phyloP scores from a whole-genome alignment of 2,113 vertebrate genomes.

The Bujurquina vittata region DNA sequence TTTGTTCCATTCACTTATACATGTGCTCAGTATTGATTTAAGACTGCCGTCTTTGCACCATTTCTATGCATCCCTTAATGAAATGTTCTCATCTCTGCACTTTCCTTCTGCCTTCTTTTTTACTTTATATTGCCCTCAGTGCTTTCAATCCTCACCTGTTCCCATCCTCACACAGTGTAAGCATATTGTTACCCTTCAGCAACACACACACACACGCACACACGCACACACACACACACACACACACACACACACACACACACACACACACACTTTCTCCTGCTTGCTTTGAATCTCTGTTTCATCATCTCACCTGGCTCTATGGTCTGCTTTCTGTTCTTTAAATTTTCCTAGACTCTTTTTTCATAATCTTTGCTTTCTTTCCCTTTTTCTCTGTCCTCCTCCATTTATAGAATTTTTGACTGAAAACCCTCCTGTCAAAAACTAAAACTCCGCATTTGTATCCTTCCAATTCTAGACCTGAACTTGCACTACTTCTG shows the following conservation, averaged over 20 bases:
- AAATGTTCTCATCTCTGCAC: slow-evolving; percentile 31
- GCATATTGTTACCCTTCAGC: not conserved
- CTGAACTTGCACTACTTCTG: slow-evolving; percentile 81
- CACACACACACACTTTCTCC: rapidly evolving
- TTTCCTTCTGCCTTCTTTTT: not conserved
- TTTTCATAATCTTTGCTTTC: not conserved
- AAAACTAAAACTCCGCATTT: not conserved
- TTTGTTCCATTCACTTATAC: slow-evolving; percentile 46
- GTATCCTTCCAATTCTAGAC: slow-evolving; percentile 59
- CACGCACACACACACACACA: not conserved
- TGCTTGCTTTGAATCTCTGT: not conserved
- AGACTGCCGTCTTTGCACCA: slow-evolving; percentile 59
- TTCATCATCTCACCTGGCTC: not conserved
- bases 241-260: not conserved
- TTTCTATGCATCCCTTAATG: slow-evolving; percentile 50
- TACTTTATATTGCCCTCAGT: not conserved
- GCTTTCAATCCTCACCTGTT: slow-evolving; percentile 23
- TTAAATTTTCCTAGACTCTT: not conserved
- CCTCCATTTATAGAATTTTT: not conserved
- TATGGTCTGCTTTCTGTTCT: not conserved
- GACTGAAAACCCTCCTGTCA: not conserved
- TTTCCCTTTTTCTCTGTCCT: not conserved
- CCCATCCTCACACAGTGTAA: slow-evolving; percentile 3
- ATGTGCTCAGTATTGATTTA: slow-evolving; percentile 49
- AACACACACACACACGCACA: rapidly evolving